Evolutionary conservation across 2,888 invertebrate species (phyloP).

Genomic region (Cantharis flavilabris): DNA sequence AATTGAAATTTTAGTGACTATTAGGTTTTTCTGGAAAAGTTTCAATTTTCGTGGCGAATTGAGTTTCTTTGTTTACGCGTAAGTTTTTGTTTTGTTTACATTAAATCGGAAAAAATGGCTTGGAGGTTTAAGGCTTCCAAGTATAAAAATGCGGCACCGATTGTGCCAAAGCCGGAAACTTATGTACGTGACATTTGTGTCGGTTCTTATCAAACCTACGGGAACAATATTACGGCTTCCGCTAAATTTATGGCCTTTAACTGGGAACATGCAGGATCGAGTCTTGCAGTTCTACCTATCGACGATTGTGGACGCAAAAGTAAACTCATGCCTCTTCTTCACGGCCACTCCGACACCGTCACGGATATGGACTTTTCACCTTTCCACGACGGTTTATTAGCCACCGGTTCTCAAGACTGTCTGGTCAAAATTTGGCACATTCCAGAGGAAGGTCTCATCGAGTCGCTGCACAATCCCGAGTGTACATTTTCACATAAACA

Average conservation of each 20-base stretch:
- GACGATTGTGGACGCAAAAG: constrained; percentile 89
- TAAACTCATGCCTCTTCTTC: constrained; percentile 83
- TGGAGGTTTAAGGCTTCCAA: constrained; percentile 98
- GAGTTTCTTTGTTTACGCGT: not conserved
- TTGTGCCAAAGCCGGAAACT: constrained; percentile 92
- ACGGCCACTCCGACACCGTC: constrained; percentile 87
- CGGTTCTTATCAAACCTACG: constrained; percentile 91
- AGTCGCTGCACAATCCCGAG: constrained; percentile 77
- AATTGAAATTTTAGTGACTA: not conserved
- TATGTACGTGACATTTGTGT: constrained; percentile 86
- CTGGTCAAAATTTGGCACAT: constrained; percentile 91
- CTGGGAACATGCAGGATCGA: constrained; percentile 90
- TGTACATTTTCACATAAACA: constrained; percentile 83
- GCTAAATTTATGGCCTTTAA: constrained; percentile 95
- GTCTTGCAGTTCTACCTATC: constrained; percentile 85
- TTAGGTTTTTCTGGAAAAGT: not conserved
- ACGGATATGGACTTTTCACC: constrained; percentile 96
- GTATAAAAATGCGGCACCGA: constrained; percentile 97
- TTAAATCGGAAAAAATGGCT: constrained; percentile 66
- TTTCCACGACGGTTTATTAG: constrained; percentile 89
- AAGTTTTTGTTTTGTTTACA: not conserved
- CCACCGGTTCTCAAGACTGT: constrained; percentile 89
- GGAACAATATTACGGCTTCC: constrained; percentile 93
- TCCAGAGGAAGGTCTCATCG: constrained; percentile 76
- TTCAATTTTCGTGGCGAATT: not conserved